Conservation (phyloP, 1,140 invertebrate species). For the Aphidius ervi region DNA sequence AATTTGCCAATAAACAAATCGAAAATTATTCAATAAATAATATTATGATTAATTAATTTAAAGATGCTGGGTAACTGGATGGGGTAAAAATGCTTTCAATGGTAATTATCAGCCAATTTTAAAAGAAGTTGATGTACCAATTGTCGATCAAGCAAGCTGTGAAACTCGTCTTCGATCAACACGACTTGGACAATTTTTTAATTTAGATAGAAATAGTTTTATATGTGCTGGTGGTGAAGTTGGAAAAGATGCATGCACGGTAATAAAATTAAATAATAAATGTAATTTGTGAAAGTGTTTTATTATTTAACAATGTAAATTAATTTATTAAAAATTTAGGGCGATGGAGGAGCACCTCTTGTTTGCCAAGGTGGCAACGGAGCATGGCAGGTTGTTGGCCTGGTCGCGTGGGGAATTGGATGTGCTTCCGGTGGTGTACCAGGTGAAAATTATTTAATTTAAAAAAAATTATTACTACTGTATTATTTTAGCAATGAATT, state of each 20-base stretch:
- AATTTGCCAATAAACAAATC: not conserved
- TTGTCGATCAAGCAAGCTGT: conserved; percentile 60
- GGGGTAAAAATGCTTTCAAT: conserved; percentile 73
- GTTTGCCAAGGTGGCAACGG: conserved; percentile 61
- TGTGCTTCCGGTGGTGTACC: conserved; percentile 63
- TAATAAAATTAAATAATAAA: conserved; percentile 27
- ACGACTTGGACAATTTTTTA: conserved; percentile 61
- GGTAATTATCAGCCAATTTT: conserved; percentile 65
- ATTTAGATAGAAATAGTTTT: conserved; percentile 63
- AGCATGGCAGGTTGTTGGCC: conserved; percentile 60
- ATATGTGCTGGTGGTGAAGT: conserved; percentile 66
- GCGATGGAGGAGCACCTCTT: conserved; percentile 72
- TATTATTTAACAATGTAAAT: not conserved
- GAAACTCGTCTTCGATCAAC: conserved; percentile 61
- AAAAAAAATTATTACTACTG: too few relatives aligned
- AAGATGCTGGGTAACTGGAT: conserved; percentile 74
- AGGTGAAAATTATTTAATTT: conserved; percentile 27
- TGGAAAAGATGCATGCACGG: conserved; percentile 73
- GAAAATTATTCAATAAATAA: conserved; percentile 2
- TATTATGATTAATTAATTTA: conserved; percentile 23
- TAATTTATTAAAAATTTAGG: conserved; percentile 51
- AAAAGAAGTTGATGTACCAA: conserved; percentile 67
- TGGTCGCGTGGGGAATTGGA: conserved; percentile 74
- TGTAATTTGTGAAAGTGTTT: not conserved
- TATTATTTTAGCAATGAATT: too few relatives aligned